These are phyloP conservation scores for Isichthys henryi DNA, from an alignment of 2,113 vertebrate genomes.

Conservation along the genomic window DNA sequence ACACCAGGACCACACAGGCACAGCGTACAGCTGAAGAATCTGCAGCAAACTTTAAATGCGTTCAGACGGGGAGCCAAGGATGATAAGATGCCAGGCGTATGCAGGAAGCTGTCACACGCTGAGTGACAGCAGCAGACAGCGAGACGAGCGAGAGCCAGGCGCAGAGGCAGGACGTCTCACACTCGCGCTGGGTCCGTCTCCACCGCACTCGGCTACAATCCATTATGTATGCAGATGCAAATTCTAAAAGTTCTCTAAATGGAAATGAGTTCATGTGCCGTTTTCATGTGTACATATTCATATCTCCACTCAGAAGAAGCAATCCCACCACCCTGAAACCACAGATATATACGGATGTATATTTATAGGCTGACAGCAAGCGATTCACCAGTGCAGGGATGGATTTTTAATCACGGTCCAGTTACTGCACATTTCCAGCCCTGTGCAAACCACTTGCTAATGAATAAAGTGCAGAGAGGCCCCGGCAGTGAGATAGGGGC, in stretches of 20 bases:
- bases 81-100: too few species aligned
- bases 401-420: not conserved
- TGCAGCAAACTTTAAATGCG: not conserved
- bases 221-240: not conserved
- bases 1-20: not conserved
- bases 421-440: not conserved
- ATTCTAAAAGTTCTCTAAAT: slow-evolving; percentile 10
- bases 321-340: not conserved
- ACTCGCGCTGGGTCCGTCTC: not conserved
- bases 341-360: not conserved
- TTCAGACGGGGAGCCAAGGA: not conserved
- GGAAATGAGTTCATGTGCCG: not conserved
- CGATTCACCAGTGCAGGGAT: not conserved
- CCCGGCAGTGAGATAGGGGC: not conserved
- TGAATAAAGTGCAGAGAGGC: not conserved
- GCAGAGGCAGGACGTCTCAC: not conserved
- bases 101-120: not conserved
- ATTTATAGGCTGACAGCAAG: not conserved
- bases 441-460: not conserved
- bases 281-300: not conserved
- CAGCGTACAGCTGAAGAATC: not conserved
- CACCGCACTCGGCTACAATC: not conserved
- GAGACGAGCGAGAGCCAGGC: not conserved
- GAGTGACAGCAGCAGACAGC: not conserved
- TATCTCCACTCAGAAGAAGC: not conserved